phyloP scores from a whole-genome alignment of 2,113 vertebrate species.

The Promerops cafer region DNA sequence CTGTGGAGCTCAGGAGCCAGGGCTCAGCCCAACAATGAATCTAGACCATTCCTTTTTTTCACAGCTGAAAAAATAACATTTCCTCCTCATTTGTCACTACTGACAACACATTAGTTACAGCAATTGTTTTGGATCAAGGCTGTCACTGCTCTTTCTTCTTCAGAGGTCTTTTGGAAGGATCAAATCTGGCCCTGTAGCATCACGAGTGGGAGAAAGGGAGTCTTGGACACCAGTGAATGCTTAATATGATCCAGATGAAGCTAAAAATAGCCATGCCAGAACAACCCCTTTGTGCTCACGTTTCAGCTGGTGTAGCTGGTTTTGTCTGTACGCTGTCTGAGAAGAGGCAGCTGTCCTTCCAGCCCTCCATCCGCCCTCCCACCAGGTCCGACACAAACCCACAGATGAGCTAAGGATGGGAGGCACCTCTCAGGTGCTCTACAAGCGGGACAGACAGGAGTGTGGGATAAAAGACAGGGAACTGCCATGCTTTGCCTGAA shows the following conservation, averaged over 20 bases:
- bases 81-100: background rate
- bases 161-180: background rate
- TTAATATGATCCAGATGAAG: background rate
- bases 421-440: background rate
- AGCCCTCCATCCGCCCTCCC: background rate
- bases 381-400: background rate
- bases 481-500: background rate
- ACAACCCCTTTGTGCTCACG: background rate
- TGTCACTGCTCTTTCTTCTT: background rate
- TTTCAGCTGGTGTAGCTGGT: background rate
- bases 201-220: background rate
- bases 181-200: background rate
- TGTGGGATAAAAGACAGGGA: background rate
- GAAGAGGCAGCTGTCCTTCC: background rate
- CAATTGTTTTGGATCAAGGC: background rate
- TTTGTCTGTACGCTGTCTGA: background rate
- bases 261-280: background rate
- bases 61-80: background rate
- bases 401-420: no score
- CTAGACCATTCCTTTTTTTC: background rate
- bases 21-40: background rate
- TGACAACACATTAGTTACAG: background rate
- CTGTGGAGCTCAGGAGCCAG: background rate
- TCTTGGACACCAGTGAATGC: background rate
- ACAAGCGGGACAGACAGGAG: background rate